phyloP scores from a whole-genome alignment of 2,888 invertebrate genomes.

The Drosophila picticornis region DNA sequence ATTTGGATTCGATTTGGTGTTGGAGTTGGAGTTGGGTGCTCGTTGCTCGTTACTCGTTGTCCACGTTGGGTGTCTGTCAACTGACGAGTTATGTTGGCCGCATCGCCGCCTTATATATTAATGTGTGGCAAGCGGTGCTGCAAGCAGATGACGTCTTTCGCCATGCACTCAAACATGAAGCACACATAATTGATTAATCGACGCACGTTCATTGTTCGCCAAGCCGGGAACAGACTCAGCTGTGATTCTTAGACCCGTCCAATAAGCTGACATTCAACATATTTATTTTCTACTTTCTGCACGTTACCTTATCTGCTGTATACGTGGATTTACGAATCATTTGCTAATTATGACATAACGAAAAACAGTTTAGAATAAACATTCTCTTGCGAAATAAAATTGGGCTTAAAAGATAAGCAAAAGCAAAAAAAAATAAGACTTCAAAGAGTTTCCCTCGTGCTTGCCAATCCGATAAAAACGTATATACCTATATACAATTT shows the following conservation, averaged over 20 bases:
- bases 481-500: neutral
- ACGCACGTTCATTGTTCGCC: conserved; percentile 41
- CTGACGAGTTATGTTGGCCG: conserved; percentile 28
- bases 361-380: neutral
- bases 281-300: neutral
- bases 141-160: conserved; percentile 21
- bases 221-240: neutral
- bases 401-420: neutral
- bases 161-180: conserved; percentile 3
- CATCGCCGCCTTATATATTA: conserved; percentile 30
- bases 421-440: neutral
- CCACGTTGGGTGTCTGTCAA: conserved; percentile 16
- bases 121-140: neutral
- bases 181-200: conserved; percentile 34
- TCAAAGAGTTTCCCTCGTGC: neutral
- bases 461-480: neutral
- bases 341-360: conserved; percentile 30
- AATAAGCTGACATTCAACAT: neutral
- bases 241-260: conserved; percentile 20
- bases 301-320: conserved; percentile 25
- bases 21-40: neutral
- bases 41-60: neutral
- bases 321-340: conserved; percentile 40
- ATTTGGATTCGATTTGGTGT: neutral
- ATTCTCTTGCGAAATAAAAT: neutral